Evolutionary conservation across 2,888 invertebrate genomes (phyloP).

Genomic region (Scotopteryx bipunctaria): DNA sequence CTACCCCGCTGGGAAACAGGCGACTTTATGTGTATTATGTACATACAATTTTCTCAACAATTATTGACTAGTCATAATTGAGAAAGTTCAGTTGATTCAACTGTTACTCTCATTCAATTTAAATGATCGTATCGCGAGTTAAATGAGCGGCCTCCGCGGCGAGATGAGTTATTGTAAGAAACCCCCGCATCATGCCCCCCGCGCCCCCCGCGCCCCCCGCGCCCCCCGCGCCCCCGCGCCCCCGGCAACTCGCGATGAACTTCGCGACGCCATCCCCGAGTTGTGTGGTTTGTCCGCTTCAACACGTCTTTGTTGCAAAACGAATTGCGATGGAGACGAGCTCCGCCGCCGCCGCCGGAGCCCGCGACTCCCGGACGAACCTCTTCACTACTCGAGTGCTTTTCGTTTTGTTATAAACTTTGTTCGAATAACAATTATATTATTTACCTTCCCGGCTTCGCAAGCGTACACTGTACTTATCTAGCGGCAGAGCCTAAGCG

Average conservation of each 20-base stretch:
- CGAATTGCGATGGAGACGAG: constrained; percentile 13
- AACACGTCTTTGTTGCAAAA: constrained; percentile 17
- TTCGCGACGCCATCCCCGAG: background rate
- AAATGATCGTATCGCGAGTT: constrained; percentile 3
- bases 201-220: too few relatives aligned
- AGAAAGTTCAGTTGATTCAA: background rate
- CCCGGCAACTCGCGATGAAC: constrained; percentile 5
- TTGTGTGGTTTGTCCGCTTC: constrained; percentile 15
- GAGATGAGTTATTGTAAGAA: constrained; percentile 4
- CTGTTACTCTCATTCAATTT: constrained; percentile 7
- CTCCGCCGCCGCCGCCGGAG: constrained; percentile 1
- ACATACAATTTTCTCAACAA: too few relatives aligned
- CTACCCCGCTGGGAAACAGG: too few relatives aligned
- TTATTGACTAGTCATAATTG: too few relatives aligned
- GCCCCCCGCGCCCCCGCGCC: background rate
- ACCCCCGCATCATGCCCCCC: constrained; percentile 8
- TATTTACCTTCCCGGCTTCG: too few relatives aligned
- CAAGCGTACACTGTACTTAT: too few relatives aligned
- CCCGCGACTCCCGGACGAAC: background rate
- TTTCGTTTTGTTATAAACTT: constrained; percentile 7
- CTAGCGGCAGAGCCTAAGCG: too few relatives aligned
- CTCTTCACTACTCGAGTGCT: constrained; percentile 4
- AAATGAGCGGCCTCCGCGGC: background rate
- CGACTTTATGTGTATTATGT: too few relatives aligned
- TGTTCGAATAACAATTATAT: too few relatives aligned